These are phyloP conservation scores for Gambusia holbrooki DNA, from an alignment of 2,113 vertebrate genomes.

Conservation along the genomic window DNA sequence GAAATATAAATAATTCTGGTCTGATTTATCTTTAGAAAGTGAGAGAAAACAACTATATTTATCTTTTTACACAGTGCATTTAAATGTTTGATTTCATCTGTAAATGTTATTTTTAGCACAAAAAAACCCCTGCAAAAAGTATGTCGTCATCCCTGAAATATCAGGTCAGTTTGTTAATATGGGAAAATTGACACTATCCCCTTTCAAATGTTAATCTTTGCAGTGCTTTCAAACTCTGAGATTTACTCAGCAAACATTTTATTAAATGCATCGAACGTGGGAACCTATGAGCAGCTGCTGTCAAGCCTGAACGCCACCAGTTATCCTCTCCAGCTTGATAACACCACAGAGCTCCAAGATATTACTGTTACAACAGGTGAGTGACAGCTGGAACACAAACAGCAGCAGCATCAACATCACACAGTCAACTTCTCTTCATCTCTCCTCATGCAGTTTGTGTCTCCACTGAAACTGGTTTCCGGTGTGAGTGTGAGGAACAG, in stretches of 20 bases:
- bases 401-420: background rate
- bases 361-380: constrained; percentile 65
- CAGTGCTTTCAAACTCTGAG: constrained; percentile 8
- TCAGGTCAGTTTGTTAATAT: background rate
- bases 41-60: too few species aligned
- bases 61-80: too few species aligned
- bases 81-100: too few species aligned
- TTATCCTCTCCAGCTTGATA: constrained; percentile 47
- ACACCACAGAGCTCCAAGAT: constrained; percentile 31
- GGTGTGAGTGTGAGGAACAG: constrained; percentile 72
- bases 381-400: background rate
- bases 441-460: constrained; percentile 58
- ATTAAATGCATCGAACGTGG: constrained; percentile 40
- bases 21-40: too few species aligned
- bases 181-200: background rate
- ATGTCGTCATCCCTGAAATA: background rate
- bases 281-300: constrained; percentile 26
- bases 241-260: constrained; percentile 54
- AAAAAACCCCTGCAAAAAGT: background rate
- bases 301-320: constrained; percentile 13
- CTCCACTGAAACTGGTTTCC: constrained; percentile 37
- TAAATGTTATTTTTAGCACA: too few species aligned
- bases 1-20: too few species aligned
- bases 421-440: too few species aligned
- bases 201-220: background rate